Percentiles rank a stretch among this genome's conserved stretches.
These are phyloP conservation scores for Pao palembangensis DNA, from an alignment of 2,113 vertebrate genomes.

Conservation along the genomic window DNA sequence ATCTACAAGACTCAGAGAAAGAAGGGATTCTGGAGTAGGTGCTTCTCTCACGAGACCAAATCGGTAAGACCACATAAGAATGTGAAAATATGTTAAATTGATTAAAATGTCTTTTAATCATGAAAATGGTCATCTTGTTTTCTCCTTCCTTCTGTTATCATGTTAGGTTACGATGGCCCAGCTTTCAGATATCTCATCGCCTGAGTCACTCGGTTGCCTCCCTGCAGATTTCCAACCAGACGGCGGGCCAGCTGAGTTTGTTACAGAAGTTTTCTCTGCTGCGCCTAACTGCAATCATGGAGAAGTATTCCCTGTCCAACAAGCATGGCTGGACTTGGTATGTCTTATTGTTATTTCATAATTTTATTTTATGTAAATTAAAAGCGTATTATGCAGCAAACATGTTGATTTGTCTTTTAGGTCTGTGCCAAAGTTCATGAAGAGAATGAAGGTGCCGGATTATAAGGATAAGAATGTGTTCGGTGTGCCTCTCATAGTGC, in stretches of 20 bases:
- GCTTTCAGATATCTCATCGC: constrained; percentile 90
- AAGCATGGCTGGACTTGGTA: constrained; percentile 98
- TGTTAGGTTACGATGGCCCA: constrained; percentile 85
- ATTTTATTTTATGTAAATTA: background rate
- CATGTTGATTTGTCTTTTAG: constrained; percentile 63
- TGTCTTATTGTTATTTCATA: constrained; percentile 38
- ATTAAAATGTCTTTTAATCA: background rate
- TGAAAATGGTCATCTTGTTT: background rate
- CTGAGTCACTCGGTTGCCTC: constrained; percentile 82
- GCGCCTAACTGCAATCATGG: constrained; percentile 95
- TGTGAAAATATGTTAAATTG: constrained; percentile 1
- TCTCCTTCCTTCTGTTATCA: constrained; percentile 8
- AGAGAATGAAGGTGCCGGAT: constrained; percentile 96
- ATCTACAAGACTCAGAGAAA: constrained; percentile 80
- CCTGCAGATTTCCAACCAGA: constrained; percentile 90
- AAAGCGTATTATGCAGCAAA: background rate
- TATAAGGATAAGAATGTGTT: constrained; percentile 97
- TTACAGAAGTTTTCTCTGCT: constrained; percentile 94
- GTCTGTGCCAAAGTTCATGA: constrained; percentile 99
- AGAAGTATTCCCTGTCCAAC: constrained; percentile 93
- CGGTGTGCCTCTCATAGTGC: constrained; percentile 93
- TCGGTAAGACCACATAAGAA: constrained; percentile 74
- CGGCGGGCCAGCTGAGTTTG: constrained; percentile 89
- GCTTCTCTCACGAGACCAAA: constrained; percentile 92
- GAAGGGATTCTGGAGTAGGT: constrained; percentile 93